Evolutionary conservation across 2,888 invertebrate species (phyloP).

Genomic region (Chironomus tentans): DNA sequence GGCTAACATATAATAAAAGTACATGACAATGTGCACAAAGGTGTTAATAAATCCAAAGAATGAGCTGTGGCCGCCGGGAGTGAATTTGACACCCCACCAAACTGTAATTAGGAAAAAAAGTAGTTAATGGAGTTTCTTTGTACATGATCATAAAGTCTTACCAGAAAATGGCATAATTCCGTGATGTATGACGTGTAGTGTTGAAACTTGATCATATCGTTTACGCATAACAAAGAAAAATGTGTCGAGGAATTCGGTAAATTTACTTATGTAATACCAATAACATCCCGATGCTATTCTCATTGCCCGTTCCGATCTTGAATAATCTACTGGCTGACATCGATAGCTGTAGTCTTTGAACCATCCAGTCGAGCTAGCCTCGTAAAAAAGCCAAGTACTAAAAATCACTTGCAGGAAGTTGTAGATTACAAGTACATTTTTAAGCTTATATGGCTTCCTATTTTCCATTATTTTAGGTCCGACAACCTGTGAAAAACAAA

Average conservation of each 20-base stretch:
- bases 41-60: slow-evolving; percentile 92
- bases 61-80: slow-evolving; percentile 83
- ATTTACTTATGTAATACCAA: slow-evolving; percentile 93
- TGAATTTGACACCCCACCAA: slow-evolving; percentile 85
- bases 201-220: slow-evolving; percentile 83
- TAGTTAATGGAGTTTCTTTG: background rate
- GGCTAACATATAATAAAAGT: slow-evolving; percentile 81
- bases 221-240: slow-evolving; percentile 91
- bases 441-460: slow-evolving; percentile 70
- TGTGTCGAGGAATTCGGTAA: slow-evolving; percentile 88
- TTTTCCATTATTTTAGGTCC: slow-evolving; percentile 81
- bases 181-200: slow-evolving; percentile 89
- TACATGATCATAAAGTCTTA: background rate
- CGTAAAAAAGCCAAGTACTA: slow-evolving; percentile 47
- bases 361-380: slow-evolving; percentile 56
- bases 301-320: slow-evolving; percentile 54
- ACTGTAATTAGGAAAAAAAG: slow-evolving; percentile 40
- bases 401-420: slow-evolving; percentile 64
- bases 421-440: slow-evolving; percentile 66
- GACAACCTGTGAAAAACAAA: slow-evolving; percentile 44
- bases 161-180: slow-evolving; percentile 85
- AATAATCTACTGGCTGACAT: slow-evolving; percentile 77
- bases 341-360: slow-evolving; percentile 59
- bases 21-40: slow-evolving; percentile 93
- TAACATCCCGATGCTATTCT: slow-evolving; percentile 79